A percentile compares a stretch with the other conserved stretches of the same genome.
Conservation (phyloP, 2,797 vertebrate genomes). For the Perodicticus potto region DNA sequence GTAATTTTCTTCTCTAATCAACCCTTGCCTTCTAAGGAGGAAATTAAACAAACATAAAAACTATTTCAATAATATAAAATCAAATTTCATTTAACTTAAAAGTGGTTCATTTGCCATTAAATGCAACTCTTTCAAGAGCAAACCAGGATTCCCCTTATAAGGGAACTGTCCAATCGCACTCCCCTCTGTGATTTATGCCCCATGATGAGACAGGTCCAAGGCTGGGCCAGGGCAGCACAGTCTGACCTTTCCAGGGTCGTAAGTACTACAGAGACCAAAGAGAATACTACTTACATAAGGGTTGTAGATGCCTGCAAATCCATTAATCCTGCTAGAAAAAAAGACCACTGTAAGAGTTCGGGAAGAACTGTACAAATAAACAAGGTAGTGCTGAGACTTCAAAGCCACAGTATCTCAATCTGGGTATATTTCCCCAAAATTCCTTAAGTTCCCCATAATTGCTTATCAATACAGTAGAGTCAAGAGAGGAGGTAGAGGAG, state of each 20-base stretch:
- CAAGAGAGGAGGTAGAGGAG: no score
- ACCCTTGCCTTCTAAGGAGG: background rate
- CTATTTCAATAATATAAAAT: background rate
- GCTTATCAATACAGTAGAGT: background rate
- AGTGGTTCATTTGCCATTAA: background rate
- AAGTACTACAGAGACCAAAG: background rate
- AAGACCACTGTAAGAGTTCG: background rate
- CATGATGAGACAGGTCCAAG: background rate
- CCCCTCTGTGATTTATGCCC: no score
- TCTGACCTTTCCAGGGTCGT: background rate
- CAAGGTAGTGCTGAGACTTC: background rate
- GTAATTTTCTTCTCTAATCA: background rate
- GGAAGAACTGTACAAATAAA: background rate
- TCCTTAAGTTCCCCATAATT: background rate
- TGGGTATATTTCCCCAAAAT: background rate
- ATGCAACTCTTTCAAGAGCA: background rate
- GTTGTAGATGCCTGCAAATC: background rate
- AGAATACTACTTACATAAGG: background rate
- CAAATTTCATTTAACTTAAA: conserved; percentile 33
- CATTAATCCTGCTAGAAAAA: background rate
- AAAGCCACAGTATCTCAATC: background rate
- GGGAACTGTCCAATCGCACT: background rate
- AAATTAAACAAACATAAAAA: conserved; percentile 10
- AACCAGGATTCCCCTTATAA: background rate
- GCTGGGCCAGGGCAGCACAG: background rate